A percentile compares a stretch with the other conserved stretches of the same genome.
Evolutionary conservation across 1,140 invertebrate genomes (phyloP).

Genomic region (Neelides sp.): DNA sequence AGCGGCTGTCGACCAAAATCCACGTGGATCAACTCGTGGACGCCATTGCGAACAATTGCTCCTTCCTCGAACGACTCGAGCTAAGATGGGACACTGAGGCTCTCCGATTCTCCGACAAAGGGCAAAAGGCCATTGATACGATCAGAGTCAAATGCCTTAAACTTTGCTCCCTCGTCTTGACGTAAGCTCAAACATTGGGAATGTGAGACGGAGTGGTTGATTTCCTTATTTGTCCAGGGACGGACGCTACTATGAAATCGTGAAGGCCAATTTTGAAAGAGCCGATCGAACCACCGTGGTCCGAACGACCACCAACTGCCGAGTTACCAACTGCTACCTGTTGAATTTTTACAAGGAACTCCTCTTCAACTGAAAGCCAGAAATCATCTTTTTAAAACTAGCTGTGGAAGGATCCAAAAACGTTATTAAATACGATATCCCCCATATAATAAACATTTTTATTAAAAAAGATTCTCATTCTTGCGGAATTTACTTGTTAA

Average conservation of each 20-base stretch:
- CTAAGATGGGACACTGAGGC: conserved; percentile 97
- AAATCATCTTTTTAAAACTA: too few relatives aligned
- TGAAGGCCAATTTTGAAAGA: conserved; percentile 97
- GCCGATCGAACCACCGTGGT: conserved; percentile 93
- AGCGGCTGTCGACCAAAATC: conserved; percentile 89
- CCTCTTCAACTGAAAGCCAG: conserved; percentile 62
- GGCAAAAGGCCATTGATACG: conserved; percentile 89
- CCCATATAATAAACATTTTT: too few relatives aligned
- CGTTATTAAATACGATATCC: too few relatives aligned
- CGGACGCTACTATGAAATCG: conserved; percentile 97
- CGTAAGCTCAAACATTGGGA: conserved; percentile 41
- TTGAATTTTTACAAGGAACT: conserved; percentile 85
- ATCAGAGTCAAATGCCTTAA: conserved; percentile 77
- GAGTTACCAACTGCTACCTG: conserved; percentile 79
- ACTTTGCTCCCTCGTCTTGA: conserved; percentile 65
- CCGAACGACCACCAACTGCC: conserved; percentile 82
- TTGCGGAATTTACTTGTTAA: too few relatives aligned
- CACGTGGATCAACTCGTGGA: conserved; percentile 96
- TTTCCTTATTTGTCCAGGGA: conserved; percentile 55
- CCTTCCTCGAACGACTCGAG: conserved; percentile 77
- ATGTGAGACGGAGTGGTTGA: neutral
- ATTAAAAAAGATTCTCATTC: too few relatives aligned
- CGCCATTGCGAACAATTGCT: conserved; percentile 86
- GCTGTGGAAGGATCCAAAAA: too few relatives aligned
- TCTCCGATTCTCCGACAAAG: conserved; percentile 95